A percentile compares a stretch with the other conserved stretches of the same genome.
Evolutionary conservation across 37 sponge, comb jelly and placozoan genomes (phyloP).

Genomic region (Bolinopsis microptera): DNA sequence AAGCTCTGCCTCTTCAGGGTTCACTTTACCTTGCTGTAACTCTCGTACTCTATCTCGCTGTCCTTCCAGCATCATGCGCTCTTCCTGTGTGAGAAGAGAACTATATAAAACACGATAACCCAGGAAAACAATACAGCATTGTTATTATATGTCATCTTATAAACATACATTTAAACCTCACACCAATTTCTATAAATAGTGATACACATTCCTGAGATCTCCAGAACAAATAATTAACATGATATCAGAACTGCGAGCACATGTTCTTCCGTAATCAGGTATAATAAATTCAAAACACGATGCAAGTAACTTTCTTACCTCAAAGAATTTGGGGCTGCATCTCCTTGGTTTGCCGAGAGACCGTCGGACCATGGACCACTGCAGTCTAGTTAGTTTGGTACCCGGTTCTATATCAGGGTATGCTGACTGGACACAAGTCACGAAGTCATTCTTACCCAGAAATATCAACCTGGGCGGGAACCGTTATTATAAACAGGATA

Average conservation of each 20-base stretch:
- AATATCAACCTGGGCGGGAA: slow-evolving; percentile 73
- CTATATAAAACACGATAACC: too few relatives aligned
- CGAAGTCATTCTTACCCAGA: slow-evolving; percentile 84
- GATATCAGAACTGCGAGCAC: too few relatives aligned
- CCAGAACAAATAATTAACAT: too few relatives aligned
- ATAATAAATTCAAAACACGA: too few relatives aligned
- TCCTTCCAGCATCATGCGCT: slow-evolving; percentile 73
- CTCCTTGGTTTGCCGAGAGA: slow-evolving; percentile 90
- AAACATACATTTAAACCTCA: too few relatives aligned
- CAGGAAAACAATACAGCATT: too few relatives aligned
- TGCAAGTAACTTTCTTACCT: slow-evolving; percentile 64
- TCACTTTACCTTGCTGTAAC: slow-evolving; percentile 71
- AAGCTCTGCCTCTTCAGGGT: slow-evolving; percentile 60
- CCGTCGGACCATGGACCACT: slow-evolving; percentile 81
- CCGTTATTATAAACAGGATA: too few relatives aligned
- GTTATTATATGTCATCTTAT: too few relatives aligned
- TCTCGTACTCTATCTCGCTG: slow-evolving; percentile 75
- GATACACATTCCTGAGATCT: too few relatives aligned
- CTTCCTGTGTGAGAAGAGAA: slow-evolving; percentile 80
- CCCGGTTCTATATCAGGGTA: slow-evolving; percentile 77
- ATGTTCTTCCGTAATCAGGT: too few relatives aligned
- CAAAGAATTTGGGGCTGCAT: slow-evolving; percentile 56
- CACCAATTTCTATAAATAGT: too few relatives aligned
- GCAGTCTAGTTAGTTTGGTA: slow-evolving; percentile 69
- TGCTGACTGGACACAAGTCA: slow-evolving; percentile 76